Conservation (phyloP, 2,113 vertebrate genomes). For the Paracanthobrama guichenoti region DNA sequence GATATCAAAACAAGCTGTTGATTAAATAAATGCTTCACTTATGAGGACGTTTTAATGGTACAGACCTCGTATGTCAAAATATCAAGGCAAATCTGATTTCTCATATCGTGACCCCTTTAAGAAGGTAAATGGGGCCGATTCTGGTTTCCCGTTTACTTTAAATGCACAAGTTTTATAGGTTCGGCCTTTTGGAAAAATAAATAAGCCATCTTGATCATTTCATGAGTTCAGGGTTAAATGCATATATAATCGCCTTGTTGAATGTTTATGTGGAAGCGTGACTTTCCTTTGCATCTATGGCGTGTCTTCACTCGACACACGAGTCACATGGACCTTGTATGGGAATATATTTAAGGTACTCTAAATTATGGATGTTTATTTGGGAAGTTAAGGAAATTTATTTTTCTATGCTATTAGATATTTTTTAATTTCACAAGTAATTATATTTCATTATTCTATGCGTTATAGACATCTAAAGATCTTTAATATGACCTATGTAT, state of each 20-base stretch:
- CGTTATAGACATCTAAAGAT: neutral
- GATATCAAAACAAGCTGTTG: no score
- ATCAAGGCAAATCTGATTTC: no score
- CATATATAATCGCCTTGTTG: neutral
- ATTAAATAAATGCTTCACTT: no score
- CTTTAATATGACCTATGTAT: neutral
- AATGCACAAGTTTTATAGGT: constrained; percentile 37
- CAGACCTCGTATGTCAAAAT: no score
- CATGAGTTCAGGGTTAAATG: neutral
- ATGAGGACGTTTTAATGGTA: no score
- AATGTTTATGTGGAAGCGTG: neutral
- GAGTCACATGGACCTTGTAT: constrained; percentile 10
- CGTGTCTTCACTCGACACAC: neutral
- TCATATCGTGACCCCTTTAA: no score
- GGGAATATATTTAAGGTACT: constrained; percentile 27
- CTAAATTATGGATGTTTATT: constrained; percentile 49
- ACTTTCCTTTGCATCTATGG: neutral
- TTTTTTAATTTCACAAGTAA: constrained; percentile 48
- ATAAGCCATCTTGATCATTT: constrained; percentile 58
- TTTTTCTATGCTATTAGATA: constrained; percentile 55
- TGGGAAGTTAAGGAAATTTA: constrained; percentile 44
- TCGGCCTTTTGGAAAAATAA: constrained; percentile 51
- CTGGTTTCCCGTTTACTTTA: neutral
- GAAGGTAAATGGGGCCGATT: neutral
- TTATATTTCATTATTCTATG: constrained; percentile 26